Evolutionary conservation across 2,888 invertebrate species (phyloP).

Genomic region (Plemyria rubiginata): DNA sequence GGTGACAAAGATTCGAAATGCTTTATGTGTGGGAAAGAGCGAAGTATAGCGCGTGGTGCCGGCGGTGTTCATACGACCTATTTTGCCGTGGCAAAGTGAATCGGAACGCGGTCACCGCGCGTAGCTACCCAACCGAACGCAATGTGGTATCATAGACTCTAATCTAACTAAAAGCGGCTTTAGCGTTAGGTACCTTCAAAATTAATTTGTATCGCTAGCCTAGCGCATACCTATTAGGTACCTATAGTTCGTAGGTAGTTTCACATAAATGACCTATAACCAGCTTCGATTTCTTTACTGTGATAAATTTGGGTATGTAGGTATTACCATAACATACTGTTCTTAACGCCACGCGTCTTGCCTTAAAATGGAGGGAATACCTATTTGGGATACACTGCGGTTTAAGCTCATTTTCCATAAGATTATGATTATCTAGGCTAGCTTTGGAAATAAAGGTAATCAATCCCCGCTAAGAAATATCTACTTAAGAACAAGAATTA

Average conservation of each 20-base stretch:
- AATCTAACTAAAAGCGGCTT: slow-evolving; percentile 48
- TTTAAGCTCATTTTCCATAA: not conserved
- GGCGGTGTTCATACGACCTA: slow-evolving; percentile 66
- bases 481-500: slow-evolving; percentile 58
- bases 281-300: no score
- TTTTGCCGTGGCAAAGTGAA: slow-evolving; percentile 69
- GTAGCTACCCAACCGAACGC: slow-evolving; percentile 60
- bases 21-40: slow-evolving; percentile 72
- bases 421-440: not conserved
- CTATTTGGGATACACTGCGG: not conserved
- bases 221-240: slow-evolving; percentile 9
- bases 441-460: not conserved
- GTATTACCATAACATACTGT: not conserved
- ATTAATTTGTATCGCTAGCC: slow-evolving; percentile 30
- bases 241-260: not conserved
- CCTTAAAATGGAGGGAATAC: slow-evolving; percentile 21
- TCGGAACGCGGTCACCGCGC: slow-evolving; percentile 77
- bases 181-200: slow-evolving; percentile 45
- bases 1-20: slow-evolving; percentile 77
- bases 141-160: slow-evolving; percentile 55
- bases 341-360: slow-evolving; percentile 14
- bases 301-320: not conserved
- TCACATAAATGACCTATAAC: no score
- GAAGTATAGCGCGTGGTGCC: slow-evolving; percentile 66
- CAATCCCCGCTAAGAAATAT: not conserved